Evolutionary conservation across 30 jellyfish, hydroid and myxozoan species (phyloP).

Genomic region (Haliclystus octoradiatus): DNA sequence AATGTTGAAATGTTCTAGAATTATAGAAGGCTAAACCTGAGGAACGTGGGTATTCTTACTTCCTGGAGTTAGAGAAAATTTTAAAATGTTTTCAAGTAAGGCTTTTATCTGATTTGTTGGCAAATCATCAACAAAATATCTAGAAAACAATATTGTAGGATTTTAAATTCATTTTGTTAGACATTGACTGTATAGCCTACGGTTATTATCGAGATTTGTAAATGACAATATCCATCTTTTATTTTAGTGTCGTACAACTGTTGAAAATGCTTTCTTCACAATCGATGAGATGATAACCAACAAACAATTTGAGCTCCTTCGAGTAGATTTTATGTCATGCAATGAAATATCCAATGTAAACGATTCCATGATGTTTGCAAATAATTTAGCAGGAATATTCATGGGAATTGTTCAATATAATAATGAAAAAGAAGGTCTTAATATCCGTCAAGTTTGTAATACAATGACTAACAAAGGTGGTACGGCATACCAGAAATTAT

Average conservation of each 20-base stretch:
- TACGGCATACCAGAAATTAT: conserved; percentile 31
- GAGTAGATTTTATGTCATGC: conserved; percentile 36
- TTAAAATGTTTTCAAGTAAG: too few species aligned
- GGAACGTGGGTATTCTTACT: too few species aligned
- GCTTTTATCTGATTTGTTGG: too few species aligned
- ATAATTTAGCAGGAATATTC: conserved; percentile 37
- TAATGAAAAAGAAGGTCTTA: conserved; percentile 44
- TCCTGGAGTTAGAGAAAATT: too few species aligned
- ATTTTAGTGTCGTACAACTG: conserved; percentile 38
- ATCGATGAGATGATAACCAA: conserved; percentile 14
- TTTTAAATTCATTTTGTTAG: too few species aligned
- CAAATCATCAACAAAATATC: too few species aligned
- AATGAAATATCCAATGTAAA: conserved; percentile 44
- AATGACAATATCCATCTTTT: too few species aligned
- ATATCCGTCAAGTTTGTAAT: conserved; percentile 41
- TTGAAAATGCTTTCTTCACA: conserved; percentile 31
- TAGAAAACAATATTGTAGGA: too few species aligned
- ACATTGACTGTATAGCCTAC: too few species aligned
- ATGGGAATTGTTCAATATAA: conserved; percentile 43
- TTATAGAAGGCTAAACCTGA: too few species aligned
- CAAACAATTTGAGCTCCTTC: conserved; percentile 28
- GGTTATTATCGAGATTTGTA: too few species aligned
- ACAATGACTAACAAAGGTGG: conserved; percentile 36
- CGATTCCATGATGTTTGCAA: conserved; percentile 34
- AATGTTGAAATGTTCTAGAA: too few species aligned